Base-by-base conservation (phyloP, 1,140 invertebrate species). In the Papilio polytes region DNA sequence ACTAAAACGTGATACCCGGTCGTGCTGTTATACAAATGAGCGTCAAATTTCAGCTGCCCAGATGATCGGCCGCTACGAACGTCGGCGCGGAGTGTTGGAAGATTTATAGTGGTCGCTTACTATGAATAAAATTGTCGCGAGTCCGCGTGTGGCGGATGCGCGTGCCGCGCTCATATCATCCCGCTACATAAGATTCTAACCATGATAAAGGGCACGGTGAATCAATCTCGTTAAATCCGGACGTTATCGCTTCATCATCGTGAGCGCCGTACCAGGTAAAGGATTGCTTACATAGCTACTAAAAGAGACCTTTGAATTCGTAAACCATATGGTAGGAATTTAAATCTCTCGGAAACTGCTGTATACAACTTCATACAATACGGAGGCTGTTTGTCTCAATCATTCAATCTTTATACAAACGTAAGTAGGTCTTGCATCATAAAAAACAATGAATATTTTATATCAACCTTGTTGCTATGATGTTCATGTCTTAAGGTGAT, bases 51-150 rank as follows among this genome's bases (percentile, higher is more conserved):
- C 91, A 86, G 89, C 74, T 86, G 70, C 59, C 81, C 79, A 86
- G 83, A 81, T 80, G 82, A 80, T 80, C 72, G 78, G 76, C 70
- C 31, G 78, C 82, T 80, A 80, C 79, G 82, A 87, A 84, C 89
- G 89, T 88, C 88, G 89, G 89, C 89, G 84, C 78, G 83, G 82
- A 84, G 74, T 82, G 80, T 81, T 82, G 72, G 81, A 80, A 89
- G 89, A 94, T 94, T 93, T 94, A 94, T 93, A 85, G 85, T 87
- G 87, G 84, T 87, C 86, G 82, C 83, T 83, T 79, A 85, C 84
- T 81, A 86, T 88, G 83, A 85, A 86, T 85, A 83, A 85, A 85
- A 90, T 88, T 85, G 86, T 90, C 83, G 84, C 84, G 82, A 82
- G 56, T 83, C 80, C 82, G 83, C 84, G 84, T 85, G 82, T 85